These are phyloP conservation scores for Nasonia giraulti DNA, from an alignment of 1,140 invertebrate species.

Conservation along the genomic window DNA sequence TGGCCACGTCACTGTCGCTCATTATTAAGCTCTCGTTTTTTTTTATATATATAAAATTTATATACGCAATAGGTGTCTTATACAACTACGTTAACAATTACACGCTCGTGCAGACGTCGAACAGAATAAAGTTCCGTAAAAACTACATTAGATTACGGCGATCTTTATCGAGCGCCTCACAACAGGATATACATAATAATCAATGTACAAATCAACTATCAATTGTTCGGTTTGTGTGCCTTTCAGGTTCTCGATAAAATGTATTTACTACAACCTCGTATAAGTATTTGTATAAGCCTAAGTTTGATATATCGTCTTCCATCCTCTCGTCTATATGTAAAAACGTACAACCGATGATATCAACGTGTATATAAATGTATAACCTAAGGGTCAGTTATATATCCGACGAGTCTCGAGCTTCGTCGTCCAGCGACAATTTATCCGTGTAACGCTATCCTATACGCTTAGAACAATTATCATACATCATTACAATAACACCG, in stretches of 20 bases:
- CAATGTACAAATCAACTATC: not conserved
- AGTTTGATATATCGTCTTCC: too few relatives aligned
- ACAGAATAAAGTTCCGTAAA: not conserved
- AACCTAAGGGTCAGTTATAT: not conserved
- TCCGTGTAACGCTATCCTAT: not conserved
- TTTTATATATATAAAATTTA: not conserved
- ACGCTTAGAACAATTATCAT: not conserved
- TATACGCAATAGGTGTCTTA: not conserved
- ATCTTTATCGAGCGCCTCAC: not conserved
- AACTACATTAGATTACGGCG: not conserved
- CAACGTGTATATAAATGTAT: not conserved
- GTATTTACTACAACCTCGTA: not conserved
- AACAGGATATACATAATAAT: not conserved
- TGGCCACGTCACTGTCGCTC: not conserved
- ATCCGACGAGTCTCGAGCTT: constrained; percentile 14
- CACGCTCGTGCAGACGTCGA: not conserved
- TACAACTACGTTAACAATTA: not conserved
- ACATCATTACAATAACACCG: not conserved
- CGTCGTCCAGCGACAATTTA: constrained; percentile 48
- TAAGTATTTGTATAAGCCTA: too few relatives aligned
- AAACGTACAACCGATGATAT: not conserved
- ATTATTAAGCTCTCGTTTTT: not conserved
- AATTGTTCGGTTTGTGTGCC: not conserved
- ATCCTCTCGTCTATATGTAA: too few relatives aligned
- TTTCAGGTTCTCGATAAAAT: not conserved